phyloP scores from a whole-genome alignment of 35 echinoderm and acorn worm genomes.

The Stichopus chloronotus region DNA sequence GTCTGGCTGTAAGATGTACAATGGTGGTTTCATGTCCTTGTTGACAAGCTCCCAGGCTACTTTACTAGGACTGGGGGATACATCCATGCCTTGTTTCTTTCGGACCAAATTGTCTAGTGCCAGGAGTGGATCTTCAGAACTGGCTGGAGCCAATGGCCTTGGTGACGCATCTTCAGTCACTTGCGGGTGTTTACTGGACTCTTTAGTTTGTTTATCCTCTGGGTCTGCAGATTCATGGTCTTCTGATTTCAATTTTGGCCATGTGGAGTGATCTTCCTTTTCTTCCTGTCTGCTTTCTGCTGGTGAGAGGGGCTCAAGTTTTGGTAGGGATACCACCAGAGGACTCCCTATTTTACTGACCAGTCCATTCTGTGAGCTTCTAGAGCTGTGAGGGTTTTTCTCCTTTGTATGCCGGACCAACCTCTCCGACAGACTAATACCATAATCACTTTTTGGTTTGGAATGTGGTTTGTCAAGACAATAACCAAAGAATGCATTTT shows the following conservation, averaged over 20 bases:
- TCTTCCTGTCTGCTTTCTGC: background rate
- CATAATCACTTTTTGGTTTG: background rate
- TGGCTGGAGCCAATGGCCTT: background rate
- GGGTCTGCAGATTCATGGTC: background rate
- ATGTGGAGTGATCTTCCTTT: background rate
- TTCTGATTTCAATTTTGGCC: background rate
- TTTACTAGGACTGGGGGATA: slow-evolving; percentile 39
- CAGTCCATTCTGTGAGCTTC: background rate
- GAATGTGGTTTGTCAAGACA: slow-evolving; percentile 16
- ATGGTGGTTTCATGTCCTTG: slow-evolving; percentile 50
- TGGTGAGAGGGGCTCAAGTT: background rate
- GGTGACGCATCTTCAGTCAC: background rate
- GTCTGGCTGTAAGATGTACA: slow-evolving; percentile 37
- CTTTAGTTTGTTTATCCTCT: background rate
- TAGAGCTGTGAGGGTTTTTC: background rate
- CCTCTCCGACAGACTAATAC: background rate
- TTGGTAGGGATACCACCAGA: slow-evolving; percentile 13
- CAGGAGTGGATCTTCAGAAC: slow-evolving; percentile 11
- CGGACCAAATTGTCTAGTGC: slow-evolving; percentile 37
- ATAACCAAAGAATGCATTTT: slow-evolving; percentile 13
- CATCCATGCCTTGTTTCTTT: slow-evolving; percentile 39
- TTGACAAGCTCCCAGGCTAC: slow-evolving; percentile 33
- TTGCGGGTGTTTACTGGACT: background rate
- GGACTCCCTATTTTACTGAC: background rate
- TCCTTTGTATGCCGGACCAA: background rate